Evolutionary conservation across 1,140 invertebrate species (phyloP).

Genomic region (Luehdorfia chinensis): DNA sequence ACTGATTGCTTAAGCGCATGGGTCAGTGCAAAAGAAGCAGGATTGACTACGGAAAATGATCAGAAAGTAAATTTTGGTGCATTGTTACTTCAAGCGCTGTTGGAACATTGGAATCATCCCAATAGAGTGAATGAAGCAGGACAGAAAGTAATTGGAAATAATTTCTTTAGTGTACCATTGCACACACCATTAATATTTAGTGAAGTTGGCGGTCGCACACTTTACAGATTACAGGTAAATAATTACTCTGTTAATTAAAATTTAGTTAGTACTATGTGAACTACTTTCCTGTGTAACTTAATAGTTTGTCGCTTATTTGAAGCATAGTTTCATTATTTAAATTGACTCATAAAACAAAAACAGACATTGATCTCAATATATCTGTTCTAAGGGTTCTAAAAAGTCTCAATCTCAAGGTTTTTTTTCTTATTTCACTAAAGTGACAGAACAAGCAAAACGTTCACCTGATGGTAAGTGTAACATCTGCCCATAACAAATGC

Average conservation of each 20-base stretch:
- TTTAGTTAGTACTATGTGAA: no score
- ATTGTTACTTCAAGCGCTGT: constrained; percentile 93
- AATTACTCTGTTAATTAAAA: constrained; percentile 5
- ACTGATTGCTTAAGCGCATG: constrained; percentile 98
- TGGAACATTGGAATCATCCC: constrained; percentile 95
- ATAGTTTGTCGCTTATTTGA: no score
- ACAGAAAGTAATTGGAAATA: constrained; percentile 83
- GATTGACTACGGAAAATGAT: constrained; percentile 89
- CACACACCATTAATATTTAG: constrained; percentile 99
- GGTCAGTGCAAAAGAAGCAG: constrained; percentile 97
- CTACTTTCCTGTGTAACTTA: no score
- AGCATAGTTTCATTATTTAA: no score
- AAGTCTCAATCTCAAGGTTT: no score
- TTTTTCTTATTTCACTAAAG: no score
- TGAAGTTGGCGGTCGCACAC: constrained; percentile 95
- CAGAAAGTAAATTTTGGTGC: constrained; percentile 98
- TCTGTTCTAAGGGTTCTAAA: no score
- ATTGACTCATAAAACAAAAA: no score
- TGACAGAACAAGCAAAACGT: no score
- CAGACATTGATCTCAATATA: no score
- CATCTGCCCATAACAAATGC: no score
- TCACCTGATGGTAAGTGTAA: no score
- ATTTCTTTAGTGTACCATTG: constrained; percentile 93
- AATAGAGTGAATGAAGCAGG: constrained; percentile 81
- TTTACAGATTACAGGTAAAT: constrained; percentile 80